A percentile compares a stretch with the other conserved stretches of the same genome.
Evolutionary conservation across 2,113 vertebrate species (phyloP).

Genomic region (Canis aureus): DNA sequence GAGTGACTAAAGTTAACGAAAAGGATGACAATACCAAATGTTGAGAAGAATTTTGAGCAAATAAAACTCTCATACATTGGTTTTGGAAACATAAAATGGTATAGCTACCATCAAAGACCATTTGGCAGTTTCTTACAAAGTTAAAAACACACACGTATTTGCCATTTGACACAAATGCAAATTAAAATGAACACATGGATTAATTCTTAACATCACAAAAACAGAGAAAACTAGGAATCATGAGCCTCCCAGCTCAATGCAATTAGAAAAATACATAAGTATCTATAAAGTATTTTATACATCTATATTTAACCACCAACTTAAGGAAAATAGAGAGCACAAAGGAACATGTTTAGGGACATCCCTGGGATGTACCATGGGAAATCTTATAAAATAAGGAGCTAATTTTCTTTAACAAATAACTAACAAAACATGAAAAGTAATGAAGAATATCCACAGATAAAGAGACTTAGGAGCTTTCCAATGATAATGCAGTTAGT

Average conservation of each 20-base stretch:
- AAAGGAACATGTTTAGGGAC: not conserved
- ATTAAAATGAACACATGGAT: not conserved
- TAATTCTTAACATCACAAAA: not conserved
- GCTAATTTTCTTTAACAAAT: not conserved
- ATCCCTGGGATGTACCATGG: not conserved
- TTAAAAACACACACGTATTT: not conserved
- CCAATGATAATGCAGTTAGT: not conserved
- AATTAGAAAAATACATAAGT: not conserved
- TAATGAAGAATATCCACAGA: not conserved
- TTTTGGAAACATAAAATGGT: not conserved
- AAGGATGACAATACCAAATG: not conserved
- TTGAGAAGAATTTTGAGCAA: not conserved
- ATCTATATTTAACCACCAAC: not conserved
- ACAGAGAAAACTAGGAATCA: not conserved
- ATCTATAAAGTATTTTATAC: not conserved
- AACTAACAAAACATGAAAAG: not conserved
- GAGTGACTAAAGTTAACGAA: not conserved
- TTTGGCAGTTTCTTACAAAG: not conserved
- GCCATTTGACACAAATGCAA: not conserved
- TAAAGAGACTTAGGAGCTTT: not conserved
- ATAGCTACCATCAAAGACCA: not conserved
- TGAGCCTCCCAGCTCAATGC: not conserved
- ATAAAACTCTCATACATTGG: not conserved
- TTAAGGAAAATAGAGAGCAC: not conserved
- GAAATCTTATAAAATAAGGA: constrained; percentile 9